phyloP scores from a whole-genome alignment of 2,113 vertebrate genomes.

The Ochotona curzoniae region DNA sequence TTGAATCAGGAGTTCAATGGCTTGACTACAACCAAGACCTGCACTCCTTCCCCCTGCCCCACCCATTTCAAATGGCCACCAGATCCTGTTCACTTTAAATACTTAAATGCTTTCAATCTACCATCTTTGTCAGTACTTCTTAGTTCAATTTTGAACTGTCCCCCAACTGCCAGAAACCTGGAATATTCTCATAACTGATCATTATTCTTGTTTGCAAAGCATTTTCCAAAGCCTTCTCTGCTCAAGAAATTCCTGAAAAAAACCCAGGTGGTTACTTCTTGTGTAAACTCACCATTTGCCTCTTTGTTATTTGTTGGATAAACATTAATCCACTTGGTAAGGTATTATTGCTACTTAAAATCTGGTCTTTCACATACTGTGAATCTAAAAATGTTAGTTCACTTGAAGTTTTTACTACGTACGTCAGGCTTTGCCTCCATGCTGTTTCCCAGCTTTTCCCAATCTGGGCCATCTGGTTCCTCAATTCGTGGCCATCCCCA shows the following conservation, averaged over 20 bases:
- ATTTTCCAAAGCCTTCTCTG: neutral
- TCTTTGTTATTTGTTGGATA: neutral
- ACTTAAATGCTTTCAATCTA: neutral
- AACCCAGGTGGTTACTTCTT: neutral
- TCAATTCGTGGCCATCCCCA: rapidly evolving
- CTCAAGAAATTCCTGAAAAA: neutral
- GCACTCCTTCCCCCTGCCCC: too few relatives aligned
- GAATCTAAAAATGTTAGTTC: neutral
- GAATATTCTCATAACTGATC: neutral
- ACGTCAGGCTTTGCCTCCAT: neutral
- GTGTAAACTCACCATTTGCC: neutral
- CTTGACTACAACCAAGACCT: neutral
- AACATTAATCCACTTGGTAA: neutral
- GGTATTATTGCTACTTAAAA: neutral
- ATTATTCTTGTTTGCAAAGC: neutral
- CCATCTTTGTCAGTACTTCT: neutral
- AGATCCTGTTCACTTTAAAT: neutral
- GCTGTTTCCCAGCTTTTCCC: neutral
- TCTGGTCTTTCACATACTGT: neutral
- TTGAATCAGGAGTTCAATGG: neutral
- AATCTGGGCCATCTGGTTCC: neutral
- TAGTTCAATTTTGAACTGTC: neutral
- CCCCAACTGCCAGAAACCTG: neutral
- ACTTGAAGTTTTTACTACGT: neutral
- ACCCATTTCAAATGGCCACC: neutral